phyloP scores from a whole-genome alignment of 2,797 vertebrate species.

The Molossus molossus region DNA sequence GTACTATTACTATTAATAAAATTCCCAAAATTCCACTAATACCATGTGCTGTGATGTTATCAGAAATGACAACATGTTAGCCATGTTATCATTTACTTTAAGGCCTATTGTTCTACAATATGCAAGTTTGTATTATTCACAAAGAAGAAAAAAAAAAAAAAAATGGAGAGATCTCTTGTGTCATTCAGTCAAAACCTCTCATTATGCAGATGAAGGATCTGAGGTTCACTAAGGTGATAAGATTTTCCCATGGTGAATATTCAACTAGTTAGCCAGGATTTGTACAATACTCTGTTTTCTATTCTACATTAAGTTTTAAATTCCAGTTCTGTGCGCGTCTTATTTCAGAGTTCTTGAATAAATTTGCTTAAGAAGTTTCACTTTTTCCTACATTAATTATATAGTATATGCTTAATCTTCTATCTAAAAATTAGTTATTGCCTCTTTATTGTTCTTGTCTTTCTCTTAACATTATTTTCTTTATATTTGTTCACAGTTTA shows the following conservation, averaged over 20 bases:
- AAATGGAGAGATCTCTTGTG: background rate
- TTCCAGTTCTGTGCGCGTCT: background rate
- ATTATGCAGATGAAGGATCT: background rate
- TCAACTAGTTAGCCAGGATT: background rate
- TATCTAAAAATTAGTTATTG: conserved; percentile 1
- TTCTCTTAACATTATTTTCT: conserved; percentile 30
- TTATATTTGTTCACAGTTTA: background rate
- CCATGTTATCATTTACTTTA: background rate
- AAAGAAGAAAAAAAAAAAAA: background rate
- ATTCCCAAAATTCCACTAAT: background rate
- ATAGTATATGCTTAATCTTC: background rate
- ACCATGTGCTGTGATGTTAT: background rate
- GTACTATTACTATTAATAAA: background rate
- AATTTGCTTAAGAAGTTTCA: background rate
- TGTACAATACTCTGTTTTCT: background rate
- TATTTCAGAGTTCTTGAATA: background rate
- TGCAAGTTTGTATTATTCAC: background rate
- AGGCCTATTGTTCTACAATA: fast-evolving
- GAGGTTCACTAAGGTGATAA: background rate
- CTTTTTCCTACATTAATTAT: background rate
- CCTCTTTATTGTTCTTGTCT: background rate
- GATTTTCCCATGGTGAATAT: background rate
- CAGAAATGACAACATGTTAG: background rate
- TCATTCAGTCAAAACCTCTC: background rate
- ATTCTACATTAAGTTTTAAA: background rate